These are phyloP conservation scores for Meloidogyne floridensis DNA, from an alignment of 1,140 invertebrate species.

Conservation along the genomic window DNA sequence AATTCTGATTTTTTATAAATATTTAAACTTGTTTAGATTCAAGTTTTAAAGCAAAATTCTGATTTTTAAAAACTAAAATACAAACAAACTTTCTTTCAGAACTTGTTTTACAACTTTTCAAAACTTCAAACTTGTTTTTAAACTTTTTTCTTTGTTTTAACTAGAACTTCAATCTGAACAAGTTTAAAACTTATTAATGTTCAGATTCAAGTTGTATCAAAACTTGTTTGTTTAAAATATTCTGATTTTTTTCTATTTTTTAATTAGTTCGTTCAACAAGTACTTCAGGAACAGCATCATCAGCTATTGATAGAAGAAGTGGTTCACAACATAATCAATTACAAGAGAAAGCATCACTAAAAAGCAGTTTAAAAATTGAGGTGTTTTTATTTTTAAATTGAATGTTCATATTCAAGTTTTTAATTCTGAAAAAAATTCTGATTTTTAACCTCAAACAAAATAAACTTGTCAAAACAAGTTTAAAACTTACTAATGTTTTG, in stretches of 20 bases:
- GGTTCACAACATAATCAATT: constrained; percentile 36
- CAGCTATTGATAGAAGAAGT: not conserved
- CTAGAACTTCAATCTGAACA: no score
- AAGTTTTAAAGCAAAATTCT: not conserved
- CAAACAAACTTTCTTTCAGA: no score
- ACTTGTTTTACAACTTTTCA: not conserved
- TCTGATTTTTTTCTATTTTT: not conserved
- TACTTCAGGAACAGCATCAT: not conserved
- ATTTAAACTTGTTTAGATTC: not conserved
- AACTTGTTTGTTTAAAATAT: no score
- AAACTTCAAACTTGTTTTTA: not conserved
- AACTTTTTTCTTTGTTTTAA: no score
- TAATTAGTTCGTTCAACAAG: not conserved
- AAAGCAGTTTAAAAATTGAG: constrained; percentile 54
- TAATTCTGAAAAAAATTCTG: not conserved
- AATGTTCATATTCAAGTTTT: no score
- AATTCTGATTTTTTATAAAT: no score
- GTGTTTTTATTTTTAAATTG: constrained; percentile 35
- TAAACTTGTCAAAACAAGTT: no score
- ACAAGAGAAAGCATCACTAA: constrained; percentile 49
- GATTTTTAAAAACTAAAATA: not conserved
- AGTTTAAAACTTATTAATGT: no score
- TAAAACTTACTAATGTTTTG: no score
- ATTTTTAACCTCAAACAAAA: constrained; percentile 11
- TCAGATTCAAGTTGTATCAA: no score